These are phyloP conservation scores for Epinephelus coioides DNA, from an alignment of 2,797 vertebrate species.

Conservation along the genomic window DNA sequence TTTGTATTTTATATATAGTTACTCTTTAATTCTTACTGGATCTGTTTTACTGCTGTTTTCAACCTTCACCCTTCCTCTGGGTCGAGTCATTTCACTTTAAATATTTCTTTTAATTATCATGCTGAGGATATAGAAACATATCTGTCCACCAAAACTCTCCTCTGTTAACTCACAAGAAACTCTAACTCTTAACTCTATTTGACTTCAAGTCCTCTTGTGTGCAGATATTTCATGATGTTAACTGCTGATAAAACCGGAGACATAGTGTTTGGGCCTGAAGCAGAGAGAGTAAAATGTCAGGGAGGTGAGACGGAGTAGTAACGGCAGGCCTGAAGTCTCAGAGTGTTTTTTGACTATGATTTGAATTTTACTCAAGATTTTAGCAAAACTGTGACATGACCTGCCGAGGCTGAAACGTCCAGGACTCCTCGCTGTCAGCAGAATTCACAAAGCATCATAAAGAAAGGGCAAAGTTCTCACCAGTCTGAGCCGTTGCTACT, in stretches of 20 bases:
- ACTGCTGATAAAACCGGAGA: too few relatives aligned
- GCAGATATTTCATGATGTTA: too few relatives aligned
- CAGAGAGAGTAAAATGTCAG: background rate
- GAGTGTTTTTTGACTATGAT: background rate
- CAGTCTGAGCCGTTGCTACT: too few relatives aligned
- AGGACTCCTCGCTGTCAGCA: too few relatives aligned
- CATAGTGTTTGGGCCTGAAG: background rate
- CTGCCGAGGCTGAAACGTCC: too few relatives aligned
- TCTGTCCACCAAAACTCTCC: background rate
- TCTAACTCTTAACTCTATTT: background rate
- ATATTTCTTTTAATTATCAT: background rate
- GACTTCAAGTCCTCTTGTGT: background rate
- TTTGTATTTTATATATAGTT: too few relatives aligned
- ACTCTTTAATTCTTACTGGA: background rate
- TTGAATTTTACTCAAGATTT: background rate
- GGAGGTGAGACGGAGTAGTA: background rate
- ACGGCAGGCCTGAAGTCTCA: background rate
- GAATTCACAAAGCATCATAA: too few relatives aligned
- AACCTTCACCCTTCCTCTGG: too few relatives aligned
- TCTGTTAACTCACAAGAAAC: background rate
- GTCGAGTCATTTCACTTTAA: background rate
- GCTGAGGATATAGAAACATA: background rate
- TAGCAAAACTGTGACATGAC: background rate
- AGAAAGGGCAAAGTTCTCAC: too few relatives aligned
- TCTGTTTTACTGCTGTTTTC: background rate